These are phyloP conservation scores for Liasis olivaceus DNA, from an alignment of 2,797 vertebrate genomes.

Conservation along the genomic window DNA sequence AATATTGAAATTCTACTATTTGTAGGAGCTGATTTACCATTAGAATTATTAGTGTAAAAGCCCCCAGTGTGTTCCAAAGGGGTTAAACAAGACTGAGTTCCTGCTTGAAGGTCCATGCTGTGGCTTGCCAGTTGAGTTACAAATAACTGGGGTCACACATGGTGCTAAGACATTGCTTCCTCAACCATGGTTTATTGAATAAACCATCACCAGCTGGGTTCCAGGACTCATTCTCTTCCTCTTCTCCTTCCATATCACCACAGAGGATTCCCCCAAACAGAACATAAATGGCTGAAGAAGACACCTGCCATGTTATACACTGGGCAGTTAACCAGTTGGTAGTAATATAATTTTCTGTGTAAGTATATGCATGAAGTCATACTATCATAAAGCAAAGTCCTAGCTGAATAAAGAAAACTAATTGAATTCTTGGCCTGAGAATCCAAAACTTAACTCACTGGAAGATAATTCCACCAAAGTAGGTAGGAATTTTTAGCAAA, in stretches of 20 bases:
- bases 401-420: constrained; percentile 37
- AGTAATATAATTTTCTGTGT: constrained; percentile 20
- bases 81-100: neutral
- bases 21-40: neutral
- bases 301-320: neutral
- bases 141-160: neutral
- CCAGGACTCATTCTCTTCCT: neutral
- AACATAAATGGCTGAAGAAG: neutral
- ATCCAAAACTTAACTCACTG: neutral
- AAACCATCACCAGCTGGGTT: neutral
- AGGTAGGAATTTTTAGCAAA: neutral
- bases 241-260: neutral
- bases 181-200: neutral
- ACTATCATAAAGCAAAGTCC: constrained; percentile 40
- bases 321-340: neutral
- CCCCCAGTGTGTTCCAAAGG: neutral
- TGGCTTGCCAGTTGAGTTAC: neutral
- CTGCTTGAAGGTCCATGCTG: neutral
- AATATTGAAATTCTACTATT: constrained; percentile 16
- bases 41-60: neutral
- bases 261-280: neutral
- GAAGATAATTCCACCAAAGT: neutral
- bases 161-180: neutral
- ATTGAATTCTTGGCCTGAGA: constrained; percentile 45
- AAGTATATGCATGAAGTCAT: constrained; percentile 28